phyloP scores from a whole-genome alignment of 2,888 invertebrate genomes.

The Scelioninae gen. 1 region DNA sequence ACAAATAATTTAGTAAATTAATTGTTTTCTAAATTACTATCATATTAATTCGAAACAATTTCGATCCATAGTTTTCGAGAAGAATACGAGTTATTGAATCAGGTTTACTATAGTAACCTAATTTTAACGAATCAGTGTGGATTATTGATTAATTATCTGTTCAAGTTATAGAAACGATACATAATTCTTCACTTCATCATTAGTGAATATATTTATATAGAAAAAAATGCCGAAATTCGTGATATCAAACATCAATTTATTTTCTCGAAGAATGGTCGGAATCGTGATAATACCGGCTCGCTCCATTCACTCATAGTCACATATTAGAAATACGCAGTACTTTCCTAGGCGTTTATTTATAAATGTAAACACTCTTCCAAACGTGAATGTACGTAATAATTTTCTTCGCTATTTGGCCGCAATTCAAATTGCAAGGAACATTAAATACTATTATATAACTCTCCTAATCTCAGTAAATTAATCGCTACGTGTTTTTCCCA shows the following conservation, averaged over 20 bases:
- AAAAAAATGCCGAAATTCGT: neutral
- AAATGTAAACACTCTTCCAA: conserved; percentile 33
- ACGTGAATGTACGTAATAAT: conserved; percentile 21
- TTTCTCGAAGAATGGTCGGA: neutral
- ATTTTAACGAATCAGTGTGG: neutral
- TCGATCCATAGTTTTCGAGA: neutral
- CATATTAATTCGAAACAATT: neutral
- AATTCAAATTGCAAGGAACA: conserved; percentile 17
- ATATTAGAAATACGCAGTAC: no score
- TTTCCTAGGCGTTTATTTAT: conserved; percentile 52
- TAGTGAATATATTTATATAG: neutral
- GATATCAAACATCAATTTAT: conserved; percentile 35
- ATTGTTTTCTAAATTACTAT: neutral
- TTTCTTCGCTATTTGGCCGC: conserved; percentile 23
- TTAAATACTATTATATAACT: conserved; percentile 20
- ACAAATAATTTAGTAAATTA: no score
- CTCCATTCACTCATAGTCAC: no score
- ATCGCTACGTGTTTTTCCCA: neutral
- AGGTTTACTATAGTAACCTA: neutral
- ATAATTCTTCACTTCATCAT: neutral
- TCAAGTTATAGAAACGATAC: neutral
- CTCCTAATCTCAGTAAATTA: neutral
- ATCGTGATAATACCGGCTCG: conserved; percentile 39
- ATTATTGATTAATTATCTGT: neutral
- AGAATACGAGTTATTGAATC: no score